These are phyloP conservation scores for Numida meleagris DNA, from an alignment of 2,113 vertebrate species.

Conservation along the genomic window DNA sequence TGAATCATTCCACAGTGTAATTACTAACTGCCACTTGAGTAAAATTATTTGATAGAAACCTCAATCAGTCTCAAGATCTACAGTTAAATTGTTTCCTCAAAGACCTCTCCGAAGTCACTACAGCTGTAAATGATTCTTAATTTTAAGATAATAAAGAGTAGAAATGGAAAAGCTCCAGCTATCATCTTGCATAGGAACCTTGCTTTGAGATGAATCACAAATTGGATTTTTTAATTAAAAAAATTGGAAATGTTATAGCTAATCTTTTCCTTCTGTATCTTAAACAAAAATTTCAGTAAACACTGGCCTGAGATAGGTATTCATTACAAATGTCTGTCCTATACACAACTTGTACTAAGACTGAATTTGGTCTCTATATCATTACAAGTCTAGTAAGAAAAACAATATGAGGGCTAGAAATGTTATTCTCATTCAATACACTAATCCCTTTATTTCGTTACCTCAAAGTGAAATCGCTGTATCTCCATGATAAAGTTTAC, in stretches of 20 bases:
- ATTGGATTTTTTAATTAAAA: neutral
- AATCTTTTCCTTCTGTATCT: neutral
- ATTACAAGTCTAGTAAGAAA: neutral
- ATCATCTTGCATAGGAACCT: neutral
- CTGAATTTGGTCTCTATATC: neutral
- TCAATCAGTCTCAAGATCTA: neutral
- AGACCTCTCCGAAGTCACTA: neutral
- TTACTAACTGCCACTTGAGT: neutral
- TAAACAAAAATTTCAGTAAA: neutral
- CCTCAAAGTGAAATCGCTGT: neutral
- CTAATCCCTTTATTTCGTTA: constrained; percentile 32
- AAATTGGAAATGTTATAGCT: neutral
- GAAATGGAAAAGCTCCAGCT: neutral
- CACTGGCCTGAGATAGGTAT: neutral
- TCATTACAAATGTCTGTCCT: neutral
- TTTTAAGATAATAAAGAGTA: neutral
- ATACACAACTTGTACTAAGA: neutral
- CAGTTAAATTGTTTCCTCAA: neutral
- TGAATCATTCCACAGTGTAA: neutral
- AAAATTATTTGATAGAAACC: constrained; percentile 15
- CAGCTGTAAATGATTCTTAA: neutral
- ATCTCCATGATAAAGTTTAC: constrained; percentile 6
- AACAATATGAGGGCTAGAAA: neutral
- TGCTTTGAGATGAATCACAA: neutral
- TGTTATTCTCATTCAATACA: neutral